Evolutionary conservation across 35 echinoderm and acorn worm genomes (phyloP).

Genomic region (Apostichopus japonicus): DNA sequence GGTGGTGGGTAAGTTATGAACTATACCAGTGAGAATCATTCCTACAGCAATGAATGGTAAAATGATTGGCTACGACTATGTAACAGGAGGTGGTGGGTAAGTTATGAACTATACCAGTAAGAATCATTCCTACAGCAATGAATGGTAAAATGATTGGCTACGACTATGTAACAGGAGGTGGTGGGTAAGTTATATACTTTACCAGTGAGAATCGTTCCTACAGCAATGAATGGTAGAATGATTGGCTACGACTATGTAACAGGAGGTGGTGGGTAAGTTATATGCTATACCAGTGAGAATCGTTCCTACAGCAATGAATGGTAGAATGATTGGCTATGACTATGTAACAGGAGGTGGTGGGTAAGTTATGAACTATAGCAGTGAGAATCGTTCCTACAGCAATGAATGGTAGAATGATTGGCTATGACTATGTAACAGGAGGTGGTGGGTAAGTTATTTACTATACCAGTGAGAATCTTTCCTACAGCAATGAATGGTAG

Average conservation of each 20-base stretch:
- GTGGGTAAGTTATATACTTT: too few species aligned
- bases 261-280: too few species aligned
- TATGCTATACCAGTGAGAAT: too few species aligned
- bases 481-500: constrained; percentile 43
- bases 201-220: too few species aligned
- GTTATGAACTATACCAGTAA: background rate
- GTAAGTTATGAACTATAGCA: constrained; percentile 44
- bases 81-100: constrained; percentile 97
- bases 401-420: constrained; percentile 67
- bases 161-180: too few species aligned
- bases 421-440: constrained; percentile 97
- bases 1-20: constrained; percentile 83
- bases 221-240: too few species aligned
- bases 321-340: too few species aligned
- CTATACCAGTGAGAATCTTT: background rate
- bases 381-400: background rate
- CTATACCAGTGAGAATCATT: background rate
- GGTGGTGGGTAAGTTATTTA: constrained; percentile 84
- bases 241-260: too few species aligned
- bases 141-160: too few species aligned
- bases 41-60: constrained; percentile 41
- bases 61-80: constrained; percentile 89
- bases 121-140: background rate
- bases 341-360: constrained; percentile 89
- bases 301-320: too few species aligned